A percentile compares a stretch with the other conserved stretches of the same genome.
Evolutionary conservation across 92 coral and sea anemone genomes (phyloP).

Genomic region (Heteractis magnifica): DNA sequence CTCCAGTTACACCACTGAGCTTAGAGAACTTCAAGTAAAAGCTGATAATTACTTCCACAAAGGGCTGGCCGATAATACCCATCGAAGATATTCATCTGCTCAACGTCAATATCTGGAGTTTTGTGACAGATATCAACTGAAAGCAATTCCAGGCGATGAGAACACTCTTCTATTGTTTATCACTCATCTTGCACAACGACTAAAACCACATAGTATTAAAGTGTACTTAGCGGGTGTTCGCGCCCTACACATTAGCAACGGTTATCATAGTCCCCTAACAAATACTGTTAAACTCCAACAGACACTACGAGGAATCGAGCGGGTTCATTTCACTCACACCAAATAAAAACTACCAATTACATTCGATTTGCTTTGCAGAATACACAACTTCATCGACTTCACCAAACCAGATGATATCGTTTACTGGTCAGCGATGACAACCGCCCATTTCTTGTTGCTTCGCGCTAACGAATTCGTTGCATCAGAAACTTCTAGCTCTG

Average conservation of each 20-base stretch:
- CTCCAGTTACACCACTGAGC: constrained; percentile 18
- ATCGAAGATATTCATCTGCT: constrained; percentile 48
- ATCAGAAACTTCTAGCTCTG: background rate
- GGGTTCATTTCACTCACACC: constrained; percentile 29
- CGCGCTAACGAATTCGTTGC: constrained; percentile 28
- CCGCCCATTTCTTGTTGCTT: constrained; percentile 35
- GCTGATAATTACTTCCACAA: constrained; percentile 22
- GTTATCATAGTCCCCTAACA: constrained; percentile 37
- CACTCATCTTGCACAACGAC: constrained; percentile 24
- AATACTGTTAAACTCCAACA: constrained; percentile 35
- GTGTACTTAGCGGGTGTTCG: constrained; percentile 55
- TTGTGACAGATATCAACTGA: constrained; percentile 21
- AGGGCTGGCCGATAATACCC: constrained; percentile 25
- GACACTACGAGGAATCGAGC: constrained; percentile 50
- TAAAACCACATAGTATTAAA: constrained; percentile 43
- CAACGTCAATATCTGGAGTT: constrained; percentile 47
- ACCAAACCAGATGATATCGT: constrained; percentile 18
- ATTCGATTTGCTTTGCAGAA: constrained; percentile 40
- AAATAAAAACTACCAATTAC: too few relatives aligned
- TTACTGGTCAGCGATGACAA: constrained; percentile 54
- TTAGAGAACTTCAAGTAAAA: constrained; percentile 24
- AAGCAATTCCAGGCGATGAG: constrained; percentile 30
- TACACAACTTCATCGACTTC: constrained; percentile 17
- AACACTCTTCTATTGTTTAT: constrained; percentile 38
- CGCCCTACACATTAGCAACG: constrained; percentile 43